A percentile compares a stretch with the other conserved stretches of the same genome.
These are phyloP conservation scores for Arnoldichthys spilopterus DNA, from an alignment of 2,797 vertebrate genomes.

Conservation along the genomic window DNA sequence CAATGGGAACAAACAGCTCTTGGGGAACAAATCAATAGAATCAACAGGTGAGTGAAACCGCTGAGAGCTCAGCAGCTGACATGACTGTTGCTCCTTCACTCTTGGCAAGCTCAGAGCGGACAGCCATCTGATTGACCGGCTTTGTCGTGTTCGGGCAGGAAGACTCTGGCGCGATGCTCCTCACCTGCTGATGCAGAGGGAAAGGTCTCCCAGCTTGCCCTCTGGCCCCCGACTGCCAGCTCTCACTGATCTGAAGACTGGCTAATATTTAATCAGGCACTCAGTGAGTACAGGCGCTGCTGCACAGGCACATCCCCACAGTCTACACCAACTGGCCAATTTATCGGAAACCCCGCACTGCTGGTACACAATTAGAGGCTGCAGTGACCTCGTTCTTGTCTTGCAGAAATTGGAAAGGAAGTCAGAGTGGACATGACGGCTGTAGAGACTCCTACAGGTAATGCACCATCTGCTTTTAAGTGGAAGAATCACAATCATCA, in stretches of 20 bases:
- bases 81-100: neutral
- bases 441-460: too few species aligned
- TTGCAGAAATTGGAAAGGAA: too few species aligned
- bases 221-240: neutral
- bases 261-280: neutral
- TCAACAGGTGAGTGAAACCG: neutral
- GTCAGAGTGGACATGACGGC: neutral
- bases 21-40: neutral
- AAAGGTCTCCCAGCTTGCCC: slow-evolving; percentile 40
- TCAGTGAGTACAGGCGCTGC: neutral
- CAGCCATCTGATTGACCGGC: slow-evolving; percentile 15
- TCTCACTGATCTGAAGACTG: neutral
- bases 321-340: neutral
- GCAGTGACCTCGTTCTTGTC: too few species aligned
- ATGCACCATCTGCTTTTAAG: too few species aligned
- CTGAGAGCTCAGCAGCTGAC: neutral
- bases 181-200: slow-evolving; percentile 1
- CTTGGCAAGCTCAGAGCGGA: neutral
- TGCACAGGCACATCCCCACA: neutral
- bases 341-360: neutral
- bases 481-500: too few species aligned
- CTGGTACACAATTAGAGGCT: neutral
- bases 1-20: neutral
- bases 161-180: too few species aligned
- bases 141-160: slow-evolving; percentile 13